Evolutionary conservation across 2,888 invertebrate genomes (phyloP).

Genomic region (Epiblema foenella): DNA sequence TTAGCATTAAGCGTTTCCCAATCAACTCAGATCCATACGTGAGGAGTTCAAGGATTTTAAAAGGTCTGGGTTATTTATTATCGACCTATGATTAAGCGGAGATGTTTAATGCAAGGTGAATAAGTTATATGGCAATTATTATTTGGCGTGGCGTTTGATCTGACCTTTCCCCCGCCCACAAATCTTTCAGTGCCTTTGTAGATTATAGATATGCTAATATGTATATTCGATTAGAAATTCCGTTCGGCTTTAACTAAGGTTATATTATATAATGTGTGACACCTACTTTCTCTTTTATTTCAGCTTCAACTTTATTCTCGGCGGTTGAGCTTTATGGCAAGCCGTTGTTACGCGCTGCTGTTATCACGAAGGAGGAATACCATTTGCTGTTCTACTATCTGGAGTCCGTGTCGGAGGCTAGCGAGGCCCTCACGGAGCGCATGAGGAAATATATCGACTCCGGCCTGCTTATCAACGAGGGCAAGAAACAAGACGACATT

Average conservation of each 20-base stretch:
- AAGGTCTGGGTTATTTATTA: conserved; percentile 66
- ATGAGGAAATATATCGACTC: conserved; percentile 82
- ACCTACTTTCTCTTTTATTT: conserved; percentile 64
- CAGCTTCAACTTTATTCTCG: conserved; percentile 84
- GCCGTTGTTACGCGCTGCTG: conserved; percentile 82
- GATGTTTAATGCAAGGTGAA: conserved; percentile 71
- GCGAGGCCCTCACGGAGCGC: conserved; percentile 77
- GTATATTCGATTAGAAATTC: conserved; percentile 41
- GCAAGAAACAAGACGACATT: conserved; percentile 58
- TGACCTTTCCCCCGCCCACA: conserved; percentile 64
- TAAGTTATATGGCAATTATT: conserved; percentile 54
- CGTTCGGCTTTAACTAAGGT: conserved; percentile 40
- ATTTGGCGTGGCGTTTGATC: conserved; percentile 52
- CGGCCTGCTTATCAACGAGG: conserved; percentile 70
- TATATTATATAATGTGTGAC: conserved; percentile 43
- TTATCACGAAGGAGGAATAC: conserved; percentile 82
- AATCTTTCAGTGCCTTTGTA: conserved; percentile 53
- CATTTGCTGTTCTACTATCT: conserved; percentile 82
- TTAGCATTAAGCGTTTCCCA: conserved; percentile 46
- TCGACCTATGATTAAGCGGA: conserved; percentile 48
- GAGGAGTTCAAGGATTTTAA: conserved; percentile 55
- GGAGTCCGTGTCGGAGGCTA: conserved; percentile 79
- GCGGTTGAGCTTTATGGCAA: conserved; percentile 87
- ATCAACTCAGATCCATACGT: conserved; percentile 44
- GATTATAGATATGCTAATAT: conserved; percentile 46